phyloP scores from a whole-genome alignment of 2,113 vertebrate species.

The Tychaedon coryphoeus region DNA sequence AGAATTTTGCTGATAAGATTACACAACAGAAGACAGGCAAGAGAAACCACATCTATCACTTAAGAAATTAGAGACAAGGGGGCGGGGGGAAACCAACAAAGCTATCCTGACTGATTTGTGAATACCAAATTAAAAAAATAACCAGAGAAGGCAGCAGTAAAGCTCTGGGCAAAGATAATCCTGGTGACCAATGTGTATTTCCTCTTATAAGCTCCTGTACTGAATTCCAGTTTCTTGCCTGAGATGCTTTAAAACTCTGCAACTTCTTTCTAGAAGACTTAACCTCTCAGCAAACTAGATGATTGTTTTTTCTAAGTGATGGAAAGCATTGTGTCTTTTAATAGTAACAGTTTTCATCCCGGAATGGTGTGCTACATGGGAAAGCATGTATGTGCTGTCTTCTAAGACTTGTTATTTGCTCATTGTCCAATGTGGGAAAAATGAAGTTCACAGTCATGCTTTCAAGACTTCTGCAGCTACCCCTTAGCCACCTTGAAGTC shows the following conservation, averaged over 20 bases:
- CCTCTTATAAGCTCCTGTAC: neutral
- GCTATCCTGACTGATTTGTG: neutral
- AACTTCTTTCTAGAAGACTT: neutral
- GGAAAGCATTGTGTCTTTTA: neutral
- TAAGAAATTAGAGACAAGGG: neutral
- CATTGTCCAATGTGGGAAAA: neutral
- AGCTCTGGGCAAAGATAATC: neutral
- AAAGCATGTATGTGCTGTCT: neutral
- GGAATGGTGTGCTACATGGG: neutral
- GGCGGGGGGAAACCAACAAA: neutral
- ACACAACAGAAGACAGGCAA: conserved; percentile 2
- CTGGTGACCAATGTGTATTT: neutral
- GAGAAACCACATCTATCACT: conserved; percentile 26
- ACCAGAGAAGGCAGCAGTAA: neutral
- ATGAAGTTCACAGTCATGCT: neutral
- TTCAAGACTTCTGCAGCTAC: neutral
- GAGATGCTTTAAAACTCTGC: neutral
- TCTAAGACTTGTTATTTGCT: neutral
- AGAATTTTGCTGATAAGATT: conserved; percentile 46
- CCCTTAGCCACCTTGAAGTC: neutral
- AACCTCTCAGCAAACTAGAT: neutral
- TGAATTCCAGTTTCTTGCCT: neutral
- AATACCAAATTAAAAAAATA: neutral
- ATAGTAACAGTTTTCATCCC: neutral
- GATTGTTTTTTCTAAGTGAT: neutral